A percentile compares a stretch with the other conserved stretches of the same genome.
These are phyloP conservation scores for Gallinago jamesoni DNA, from an alignment of 2,113 vertebrate genomes.

Conservation along the genomic window DNA sequence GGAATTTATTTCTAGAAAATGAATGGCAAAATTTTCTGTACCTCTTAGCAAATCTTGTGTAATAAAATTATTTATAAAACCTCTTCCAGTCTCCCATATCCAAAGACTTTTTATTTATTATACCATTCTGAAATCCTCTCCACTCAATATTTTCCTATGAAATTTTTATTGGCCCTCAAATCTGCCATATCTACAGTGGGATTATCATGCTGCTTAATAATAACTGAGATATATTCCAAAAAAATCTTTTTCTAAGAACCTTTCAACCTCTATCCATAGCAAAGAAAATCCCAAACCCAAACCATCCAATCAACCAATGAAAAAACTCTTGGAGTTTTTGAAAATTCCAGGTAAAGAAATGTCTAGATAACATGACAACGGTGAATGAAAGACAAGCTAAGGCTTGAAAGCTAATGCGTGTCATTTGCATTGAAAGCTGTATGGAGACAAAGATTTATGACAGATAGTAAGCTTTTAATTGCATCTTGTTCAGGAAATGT, in stretches of 20 bases:
- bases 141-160: not conserved
- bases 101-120: not conserved
- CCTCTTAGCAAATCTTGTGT: not conserved
- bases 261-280: not conserved
- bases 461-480: slow-evolving; percentile 34
- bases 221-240: not conserved
- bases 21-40: not conserved
- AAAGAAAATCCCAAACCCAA: not conserved
- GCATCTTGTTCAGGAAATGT: not conserved
- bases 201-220: not conserved
- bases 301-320: not conserved
- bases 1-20: not conserved
- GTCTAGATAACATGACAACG: not conserved
- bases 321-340: not conserved
- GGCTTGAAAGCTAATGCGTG: not conserved
- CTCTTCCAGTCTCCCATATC: not conserved
- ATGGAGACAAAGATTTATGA: not conserved
- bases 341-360: not conserved
- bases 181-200: not conserved
- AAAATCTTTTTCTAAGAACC: not conserved
- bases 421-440: not conserved
- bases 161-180: not conserved
- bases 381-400: not conserved
- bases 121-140: not conserved
- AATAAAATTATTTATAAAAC: not conserved